Conservation (phyloP, 2,113 vertebrate species). For the Eolophus roseicapilla region DNA sequence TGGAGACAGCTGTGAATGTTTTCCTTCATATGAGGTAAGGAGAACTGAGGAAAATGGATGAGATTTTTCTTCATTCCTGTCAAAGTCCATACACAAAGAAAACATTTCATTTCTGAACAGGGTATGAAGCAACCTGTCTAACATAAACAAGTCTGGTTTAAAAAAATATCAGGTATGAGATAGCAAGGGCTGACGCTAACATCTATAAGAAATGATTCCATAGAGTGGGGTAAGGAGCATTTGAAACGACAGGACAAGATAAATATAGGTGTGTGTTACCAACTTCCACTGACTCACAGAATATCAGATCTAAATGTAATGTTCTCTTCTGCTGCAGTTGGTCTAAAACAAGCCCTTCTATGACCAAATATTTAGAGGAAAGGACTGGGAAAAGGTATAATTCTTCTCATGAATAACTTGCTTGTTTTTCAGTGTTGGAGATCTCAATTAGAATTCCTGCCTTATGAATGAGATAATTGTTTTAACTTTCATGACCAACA, state of each 20-base stretch:
- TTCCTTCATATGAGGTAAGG: conserved; percentile 65
- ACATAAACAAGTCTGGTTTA: conserved; percentile 53
- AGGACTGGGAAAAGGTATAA: not conserved
- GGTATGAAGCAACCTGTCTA: conserved; percentile 39
- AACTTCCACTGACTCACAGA: conserved; percentile 26
- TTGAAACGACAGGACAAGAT: conserved; percentile 62
- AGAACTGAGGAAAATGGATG: conserved; percentile 54
- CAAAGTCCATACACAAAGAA: conserved; percentile 44
- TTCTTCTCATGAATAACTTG: conserved; percentile 15
- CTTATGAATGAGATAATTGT: conserved; percentile 61
- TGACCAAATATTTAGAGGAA: conserved; percentile 27
- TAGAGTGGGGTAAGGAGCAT: conserved; percentile 1
- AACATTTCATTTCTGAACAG: conserved; percentile 48
- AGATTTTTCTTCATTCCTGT: conserved; percentile 66
- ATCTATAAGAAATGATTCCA: conserved; percentile 35
- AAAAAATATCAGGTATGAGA: conserved; percentile 3
- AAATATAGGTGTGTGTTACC: conserved; percentile 40
- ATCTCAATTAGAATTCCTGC: conserved; percentile 50
- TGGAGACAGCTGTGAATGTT: conserved; percentile 51
- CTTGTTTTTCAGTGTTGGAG: conserved; percentile 39
- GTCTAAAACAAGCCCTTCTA: conserved; percentile 26
- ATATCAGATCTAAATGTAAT: conserved; percentile 13
- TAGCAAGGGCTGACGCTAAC: conserved; percentile 10
- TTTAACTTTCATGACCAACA: not conserved
- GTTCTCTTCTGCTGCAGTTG: conserved; percentile 21